Evolutionary conservation across 2,113 vertebrate species (phyloP).

Genomic region (Cercocebus atys): DNA sequence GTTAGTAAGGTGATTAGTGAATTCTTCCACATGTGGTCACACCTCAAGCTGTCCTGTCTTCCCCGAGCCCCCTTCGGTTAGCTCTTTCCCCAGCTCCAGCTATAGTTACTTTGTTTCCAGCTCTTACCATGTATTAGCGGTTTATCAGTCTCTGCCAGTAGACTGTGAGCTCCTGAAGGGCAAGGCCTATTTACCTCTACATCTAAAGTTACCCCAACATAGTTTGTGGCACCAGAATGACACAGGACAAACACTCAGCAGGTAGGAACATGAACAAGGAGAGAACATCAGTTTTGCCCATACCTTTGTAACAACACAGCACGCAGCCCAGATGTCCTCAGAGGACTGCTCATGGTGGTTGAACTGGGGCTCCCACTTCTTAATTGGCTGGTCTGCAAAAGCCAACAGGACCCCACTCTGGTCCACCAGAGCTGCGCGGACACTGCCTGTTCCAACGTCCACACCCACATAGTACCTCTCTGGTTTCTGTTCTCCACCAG

Average conservation of each 20-base stretch:
- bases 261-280: not conserved
- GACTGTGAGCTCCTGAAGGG: not conserved
- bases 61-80: not conserved
- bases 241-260: not conserved
- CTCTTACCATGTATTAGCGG: not conserved
- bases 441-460: slow-evolving; percentile 94
- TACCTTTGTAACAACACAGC: slow-evolving; percentile 93
- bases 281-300: rapidly evolving
- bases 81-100: not conserved
- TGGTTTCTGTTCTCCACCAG: slow-evolving; percentile 23
- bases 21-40: not conserved
- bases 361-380: slow-evolving; percentile 89
- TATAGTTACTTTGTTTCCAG: not conserved
- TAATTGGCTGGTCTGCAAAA: slow-evolving; percentile 89
- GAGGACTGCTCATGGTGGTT: slow-evolving; percentile 96
- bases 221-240: not conserved
- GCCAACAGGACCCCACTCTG: slow-evolving; percentile 83
- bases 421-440: slow-evolving; percentile 93
- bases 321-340: slow-evolving; percentile 93
- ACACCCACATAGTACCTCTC: slow-evolving; percentile 90
- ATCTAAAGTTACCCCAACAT: not conserved
- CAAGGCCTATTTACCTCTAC: not conserved
- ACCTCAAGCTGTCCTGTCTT: not conserved
- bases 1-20: not conserved
- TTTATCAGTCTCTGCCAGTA: not conserved